Base-by-base conservation (phyloP, 2,797 vertebrate genomes). In the Tarsius wallacei region DNA sequence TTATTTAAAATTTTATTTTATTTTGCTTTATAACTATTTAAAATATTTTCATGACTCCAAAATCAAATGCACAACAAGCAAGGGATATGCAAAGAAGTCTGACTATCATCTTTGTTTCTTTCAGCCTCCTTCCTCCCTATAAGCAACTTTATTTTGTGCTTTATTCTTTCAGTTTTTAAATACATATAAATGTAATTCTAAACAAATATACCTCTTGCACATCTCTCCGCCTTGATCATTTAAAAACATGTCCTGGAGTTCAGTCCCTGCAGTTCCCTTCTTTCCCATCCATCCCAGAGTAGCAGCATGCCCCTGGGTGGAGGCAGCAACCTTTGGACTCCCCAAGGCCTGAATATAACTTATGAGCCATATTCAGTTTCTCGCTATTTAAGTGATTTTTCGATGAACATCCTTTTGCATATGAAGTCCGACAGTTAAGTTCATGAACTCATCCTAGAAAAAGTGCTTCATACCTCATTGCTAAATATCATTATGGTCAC, bases 1-100 rank as follows among this genome's bases (percentile, higher is more conserved):
- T 95, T 63, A 59, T 93, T 82, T 28, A 28, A 91, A 88, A 76
- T 81, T 80, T 42, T 70, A 42, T 26, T 77, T 81, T 57, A 49
- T 71, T 88, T 91, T 66, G n/a, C 78, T 80, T 92, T 51, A 53
- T 61, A 76, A 95, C 3, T 86, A 78, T 22, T 24, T 66, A 83
- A 93, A 86, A 78, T 86, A 87, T 51, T 74, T 71, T 24, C 15
- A 74, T 73, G 28, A 2, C 13, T 85, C 31, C 47, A 19, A 96
- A 78, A 57, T 55, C 31, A 92, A 74, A 92, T 42, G 57, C 83
- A 82, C 15, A 71, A 82, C 15, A 71, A 70, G 59, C 17, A 82
- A 61, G 3, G 17, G 57, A 59, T 51, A 82, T 57, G 86, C 24
- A 78, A 36, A 33, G 31, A 87, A 71, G 4, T 15, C 13, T 85